phyloP scores from a whole-genome alignment of 2,888 invertebrate genomes.

The Taenaris catops region DNA sequence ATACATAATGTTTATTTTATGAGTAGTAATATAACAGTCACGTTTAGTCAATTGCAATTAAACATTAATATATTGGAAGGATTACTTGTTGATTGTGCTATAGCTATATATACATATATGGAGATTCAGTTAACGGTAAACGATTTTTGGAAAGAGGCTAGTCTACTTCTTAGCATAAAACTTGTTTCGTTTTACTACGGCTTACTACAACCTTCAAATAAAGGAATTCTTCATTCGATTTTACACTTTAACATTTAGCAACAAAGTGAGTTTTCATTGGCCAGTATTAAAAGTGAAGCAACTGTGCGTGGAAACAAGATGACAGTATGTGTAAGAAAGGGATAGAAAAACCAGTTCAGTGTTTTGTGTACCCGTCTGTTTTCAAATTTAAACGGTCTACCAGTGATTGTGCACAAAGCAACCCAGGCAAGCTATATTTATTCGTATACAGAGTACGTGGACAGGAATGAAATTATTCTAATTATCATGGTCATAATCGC shows the following conservation, averaged over 20 bases:
- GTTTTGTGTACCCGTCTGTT: slow-evolving; percentile 18
- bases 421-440: too few species aligned
- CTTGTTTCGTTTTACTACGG: slow-evolving; percentile 69
- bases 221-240: neutral
- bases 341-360: slow-evolving; percentile 16
- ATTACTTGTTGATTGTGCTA: too few species aligned
- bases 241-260: neutral
- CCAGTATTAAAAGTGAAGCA: slow-evolving; percentile 6
- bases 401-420: too few species aligned
- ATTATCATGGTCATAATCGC: too few species aligned
- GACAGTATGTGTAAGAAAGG: slow-evolving; percentile 4
- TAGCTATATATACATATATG: slow-evolving; percentile 50
- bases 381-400: slow-evolving; percentile 19
- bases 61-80: too few species aligned
- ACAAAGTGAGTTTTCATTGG: slow-evolving; percentile 6
- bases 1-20: too few species aligned
- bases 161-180: slow-evolving; percentile 54
- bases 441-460: too few species aligned
- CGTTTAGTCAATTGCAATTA: too few species aligned
- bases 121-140: slow-evolving; percentile 56
- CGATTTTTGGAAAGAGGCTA: slow-evolving; percentile 52
- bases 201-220: slow-evolving; percentile 45
- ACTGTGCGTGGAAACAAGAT: slow-evolving; percentile 10
- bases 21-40: too few species aligned
- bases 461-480: too few species aligned